Evolutionary conservation across 2,888 invertebrate genomes (phyloP).

Genomic region (Miltochrista miniata): DNA sequence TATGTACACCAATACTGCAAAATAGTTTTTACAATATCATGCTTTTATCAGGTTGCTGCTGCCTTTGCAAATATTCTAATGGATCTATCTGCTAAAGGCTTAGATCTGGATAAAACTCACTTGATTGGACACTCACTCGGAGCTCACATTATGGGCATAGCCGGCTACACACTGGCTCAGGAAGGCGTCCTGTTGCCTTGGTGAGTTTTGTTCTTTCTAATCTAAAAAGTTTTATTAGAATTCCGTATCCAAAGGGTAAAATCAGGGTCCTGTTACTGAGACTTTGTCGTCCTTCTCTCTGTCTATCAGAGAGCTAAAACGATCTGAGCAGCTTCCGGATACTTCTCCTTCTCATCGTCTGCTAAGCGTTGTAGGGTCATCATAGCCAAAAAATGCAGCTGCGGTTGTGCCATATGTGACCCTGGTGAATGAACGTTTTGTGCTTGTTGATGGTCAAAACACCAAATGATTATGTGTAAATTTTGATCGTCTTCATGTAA

Average conservation of each 20-base stretch:
- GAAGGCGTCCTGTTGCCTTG: conserved; percentile 57
- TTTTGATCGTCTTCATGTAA: conserved; percentile 9
- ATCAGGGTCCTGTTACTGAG: too few relatives aligned
- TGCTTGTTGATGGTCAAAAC: neutral
- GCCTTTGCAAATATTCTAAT: conserved; percentile 55
- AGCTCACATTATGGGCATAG: conserved; percentile 68
- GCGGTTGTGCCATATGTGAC: conserved; percentile 1
- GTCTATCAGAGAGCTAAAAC: too few relatives aligned
- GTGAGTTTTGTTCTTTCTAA: conserved; percentile 41
- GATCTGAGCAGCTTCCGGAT: neutral
- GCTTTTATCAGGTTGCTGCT: conserved; percentile 51
- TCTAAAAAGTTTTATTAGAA: neutral
- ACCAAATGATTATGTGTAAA: conserved; percentile 2
- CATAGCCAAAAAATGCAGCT: conserved; percentile 3
- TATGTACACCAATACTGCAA: neutral
- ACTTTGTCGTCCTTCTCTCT: too few relatives aligned
- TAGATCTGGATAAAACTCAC: conserved; percentile 63
- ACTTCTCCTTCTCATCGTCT: neutral
- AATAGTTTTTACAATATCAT: conserved; percentile 15
- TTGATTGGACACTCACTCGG: conserved; percentile 74
- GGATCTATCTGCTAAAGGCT: conserved; percentile 52
- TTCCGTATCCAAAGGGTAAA: too few relatives aligned
- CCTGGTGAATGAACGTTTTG: neutral
- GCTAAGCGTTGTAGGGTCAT: conserved; percentile 1
- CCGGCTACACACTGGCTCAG: conserved; percentile 57